Evolutionary conservation across 2,888 invertebrate species (phyloP), one percentile per base, ranked within the genome.

Genomic region (Nomada goodeniana): DNA sequence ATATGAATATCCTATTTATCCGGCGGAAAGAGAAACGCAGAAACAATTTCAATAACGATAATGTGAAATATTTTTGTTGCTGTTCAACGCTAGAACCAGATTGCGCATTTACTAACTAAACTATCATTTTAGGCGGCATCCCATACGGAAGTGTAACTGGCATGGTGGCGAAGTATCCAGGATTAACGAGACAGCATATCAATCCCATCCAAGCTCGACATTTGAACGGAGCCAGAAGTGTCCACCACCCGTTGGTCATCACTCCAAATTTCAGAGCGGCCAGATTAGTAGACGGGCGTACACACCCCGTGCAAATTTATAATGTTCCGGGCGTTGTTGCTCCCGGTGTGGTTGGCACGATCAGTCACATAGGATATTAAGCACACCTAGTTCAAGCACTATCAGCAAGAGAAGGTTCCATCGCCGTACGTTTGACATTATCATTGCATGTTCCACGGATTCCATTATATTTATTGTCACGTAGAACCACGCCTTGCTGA

Each of bases 61-160:
- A 47, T 47, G 15, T 15, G 1, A 13, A 47, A 47, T 47, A 47
- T 47, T 13, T 47, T 47, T 47, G 11, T 47, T 47, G 47, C 47
- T 47, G 15, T 47, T 47, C 47, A 47, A 15, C 47, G 3, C 9
- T 26, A 5, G 1, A 44, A 47, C 4, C 10, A 61, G 2, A 26
- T 20, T n/a, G 9, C 0, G 7, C 9, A 2, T 52, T 15, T 42
- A 15, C 1, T 52, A 13, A 29, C 36, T 60, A 44, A n/a, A 13
- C 13, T n/a, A 55, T 65, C 13, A 20, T 57, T 73, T 72, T 93
- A 96, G 96, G 96, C 82, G 96, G 96, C 0, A 96, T 96, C 55
- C 96, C 96, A 0, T 96, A 96, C 81, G 96, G 96, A 55, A 96
- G 96, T 87, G 92, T 95, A 86, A 95, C 95, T 61, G 96, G 96